phyloP scores from a whole-genome alignment of 2,113 vertebrate genomes.

The Arizona elegans region DNA sequence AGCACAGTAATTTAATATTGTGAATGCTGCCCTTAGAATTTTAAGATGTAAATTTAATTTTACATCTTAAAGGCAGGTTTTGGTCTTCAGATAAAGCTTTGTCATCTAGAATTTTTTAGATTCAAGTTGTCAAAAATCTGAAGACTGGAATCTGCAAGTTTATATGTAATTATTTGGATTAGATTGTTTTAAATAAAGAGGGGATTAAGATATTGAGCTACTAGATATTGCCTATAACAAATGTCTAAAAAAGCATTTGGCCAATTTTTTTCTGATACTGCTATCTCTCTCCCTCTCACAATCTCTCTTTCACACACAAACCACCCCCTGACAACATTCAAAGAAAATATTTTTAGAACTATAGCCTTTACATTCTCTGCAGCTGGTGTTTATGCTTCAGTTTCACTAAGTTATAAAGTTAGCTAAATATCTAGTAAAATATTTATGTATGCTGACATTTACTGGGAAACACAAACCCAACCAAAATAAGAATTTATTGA shows the following conservation, averaged over 20 bases:
- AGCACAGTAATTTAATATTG: background rate
- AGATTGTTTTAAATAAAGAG: background rate
- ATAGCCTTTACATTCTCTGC: slow-evolving; percentile 40
- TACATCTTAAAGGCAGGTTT: background rate
- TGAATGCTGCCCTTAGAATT: background rate
- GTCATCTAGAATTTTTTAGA: background rate
- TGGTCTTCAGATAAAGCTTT: background rate
- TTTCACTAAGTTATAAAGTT: slow-evolving; percentile 44
- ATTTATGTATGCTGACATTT: slow-evolving; percentile 36
- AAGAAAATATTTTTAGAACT: slow-evolving; percentile 27
- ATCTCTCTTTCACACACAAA: background rate
- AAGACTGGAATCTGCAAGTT: background rate
- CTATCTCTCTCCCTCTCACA: background rate
- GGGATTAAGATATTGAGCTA: too few species aligned
- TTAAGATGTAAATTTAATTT: background rate
- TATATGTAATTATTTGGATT: background rate
- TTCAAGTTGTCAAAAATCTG: background rate
- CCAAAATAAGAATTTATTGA: slow-evolving; percentile 8
- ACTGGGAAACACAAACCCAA: slow-evolving; percentile 17
- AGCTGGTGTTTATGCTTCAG: slow-evolving; percentile 39
- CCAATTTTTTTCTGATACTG: background rate
- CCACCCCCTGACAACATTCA: slow-evolving; percentile 10
- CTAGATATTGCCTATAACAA: background rate
- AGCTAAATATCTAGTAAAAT: slow-evolving; percentile 46
- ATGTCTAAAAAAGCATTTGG: background rate